These are phyloP conservation scores for Scaptomyza pallida DNA, from an alignment of 1,140 invertebrate genomes.

Conservation along the genomic window DNA sequence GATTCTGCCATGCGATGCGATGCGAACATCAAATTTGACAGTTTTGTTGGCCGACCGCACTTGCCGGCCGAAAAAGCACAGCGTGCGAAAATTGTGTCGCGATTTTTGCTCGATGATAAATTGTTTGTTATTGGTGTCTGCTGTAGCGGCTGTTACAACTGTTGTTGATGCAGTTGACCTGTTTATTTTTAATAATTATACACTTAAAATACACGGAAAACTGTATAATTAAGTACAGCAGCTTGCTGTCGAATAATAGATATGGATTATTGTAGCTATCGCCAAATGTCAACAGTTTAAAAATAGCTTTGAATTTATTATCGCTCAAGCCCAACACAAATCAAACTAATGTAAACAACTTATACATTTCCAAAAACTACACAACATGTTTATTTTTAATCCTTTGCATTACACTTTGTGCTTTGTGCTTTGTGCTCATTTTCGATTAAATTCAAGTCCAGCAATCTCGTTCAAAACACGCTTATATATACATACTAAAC, in stretches of 20 bases:
- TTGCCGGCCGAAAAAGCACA: conserved; percentile 46
- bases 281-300: too few species aligned
- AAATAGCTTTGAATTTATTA: too few species aligned
- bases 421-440: too few species aligned
- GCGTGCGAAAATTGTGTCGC: conserved; percentile 68
- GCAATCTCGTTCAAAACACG: not conserved
- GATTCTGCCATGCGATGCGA: conserved; percentile 32
- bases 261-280: too few species aligned
- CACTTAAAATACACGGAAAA: not conserved
- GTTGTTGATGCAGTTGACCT: conserved; percentile 12
- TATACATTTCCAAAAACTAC: too few species aligned
- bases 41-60: conserved; percentile 64
- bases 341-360: too few species aligned
- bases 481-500: not conserved
- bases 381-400: too few species aligned
- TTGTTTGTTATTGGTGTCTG: conserved; percentile 45
- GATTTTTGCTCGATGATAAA: conserved; percentile 57
- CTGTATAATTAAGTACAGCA: too few species aligned
- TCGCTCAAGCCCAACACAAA: too few species aligned
- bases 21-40: conserved; percentile 61
- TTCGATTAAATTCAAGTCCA: too few species aligned
- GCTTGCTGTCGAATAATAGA: too few species aligned
- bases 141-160: not conserved
- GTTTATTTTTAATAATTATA: conserved; percentile 16
- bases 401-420: too few species aligned